These are phyloP conservation scores for Apamea epomidion DNA, from an alignment of 2,888 invertebrate species.

Conservation along the genomic window DNA sequence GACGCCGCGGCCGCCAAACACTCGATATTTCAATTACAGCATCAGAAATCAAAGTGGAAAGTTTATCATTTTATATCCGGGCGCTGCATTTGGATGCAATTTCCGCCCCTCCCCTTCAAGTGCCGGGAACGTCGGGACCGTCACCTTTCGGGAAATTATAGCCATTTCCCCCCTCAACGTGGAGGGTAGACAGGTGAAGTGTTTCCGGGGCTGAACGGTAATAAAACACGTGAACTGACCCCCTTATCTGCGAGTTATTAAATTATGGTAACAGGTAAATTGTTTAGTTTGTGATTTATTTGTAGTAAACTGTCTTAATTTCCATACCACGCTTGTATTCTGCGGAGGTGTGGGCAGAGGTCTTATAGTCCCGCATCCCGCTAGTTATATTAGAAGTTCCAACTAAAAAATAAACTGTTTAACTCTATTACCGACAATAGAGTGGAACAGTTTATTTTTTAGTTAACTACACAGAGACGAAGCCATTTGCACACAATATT, in stretches of 20 bases:
- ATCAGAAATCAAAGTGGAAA: constrained; percentile 59
- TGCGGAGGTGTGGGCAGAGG: not conserved
- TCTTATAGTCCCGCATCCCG: not conserved
- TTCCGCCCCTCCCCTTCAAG: constrained; percentile 56
- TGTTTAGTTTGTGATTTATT: not conserved
- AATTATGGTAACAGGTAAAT: constrained; percentile 1
- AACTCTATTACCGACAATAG: too few relatives aligned
- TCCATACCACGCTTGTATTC: not conserved
- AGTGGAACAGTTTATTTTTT: too few relatives aligned
- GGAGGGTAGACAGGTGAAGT: constrained; percentile 41
- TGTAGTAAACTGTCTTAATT: too few relatives aligned
- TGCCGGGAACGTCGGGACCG: constrained; percentile 37
- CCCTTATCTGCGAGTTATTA: constrained; percentile 20
- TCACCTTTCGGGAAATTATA: constrained; percentile 68
- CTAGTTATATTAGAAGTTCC: not conserved
- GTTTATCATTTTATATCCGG: constrained; percentile 68
- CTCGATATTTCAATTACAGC: constrained; percentile 60
- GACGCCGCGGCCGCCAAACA: constrained; percentile 15
- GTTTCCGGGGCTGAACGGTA: constrained; percentile 23
- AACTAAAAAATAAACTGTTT: too few relatives aligned
- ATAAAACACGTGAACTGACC: constrained; percentile 36
- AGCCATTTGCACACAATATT: too few relatives aligned
- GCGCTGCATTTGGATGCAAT: constrained; percentile 67
- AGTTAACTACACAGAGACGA: too few relatives aligned
- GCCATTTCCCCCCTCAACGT: constrained; percentile 61